Conservation (phyloP, 2,888 invertebrate genomes). For the Spatulosminthurus flaviceps region DNA sequence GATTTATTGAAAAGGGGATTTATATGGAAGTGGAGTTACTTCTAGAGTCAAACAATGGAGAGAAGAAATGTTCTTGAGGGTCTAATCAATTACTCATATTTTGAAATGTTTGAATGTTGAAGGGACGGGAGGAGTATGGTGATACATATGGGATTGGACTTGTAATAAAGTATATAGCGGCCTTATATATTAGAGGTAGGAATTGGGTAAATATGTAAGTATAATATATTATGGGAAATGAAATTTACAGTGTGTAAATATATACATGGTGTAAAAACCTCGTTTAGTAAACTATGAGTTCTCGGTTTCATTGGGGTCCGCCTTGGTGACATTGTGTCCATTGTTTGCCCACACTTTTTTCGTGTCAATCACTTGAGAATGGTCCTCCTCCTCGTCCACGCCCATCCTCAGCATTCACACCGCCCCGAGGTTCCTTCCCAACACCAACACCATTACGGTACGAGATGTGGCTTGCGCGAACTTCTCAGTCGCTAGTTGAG, state of each 20-base stretch:
- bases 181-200: too few species aligned
- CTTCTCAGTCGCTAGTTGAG: conserved; percentile 62
- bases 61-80: conserved; percentile 28
- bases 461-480: conserved; percentile 63
- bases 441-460: conserved; percentile 48
- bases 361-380: conserved; percentile 62
- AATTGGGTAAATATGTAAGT: neutral
- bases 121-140: conserved; percentile 3
- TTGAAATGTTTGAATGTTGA: conserved; percentile 54
- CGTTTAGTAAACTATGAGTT: conserved; percentile 29
- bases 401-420: conserved; percentile 33
- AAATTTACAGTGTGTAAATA: too few species aligned
- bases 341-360: conserved; percentile 60
- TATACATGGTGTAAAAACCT: conserved; percentile 22
- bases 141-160: conserved; percentile 44
- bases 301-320: conserved; percentile 60
- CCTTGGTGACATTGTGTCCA: conserved; percentile 63
- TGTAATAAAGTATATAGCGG: conserved; percentile 42
- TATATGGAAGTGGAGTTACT: neutral
- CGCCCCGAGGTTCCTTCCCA: conserved; percentile 35
- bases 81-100: conserved; percentile 59
- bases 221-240: too few species aligned
- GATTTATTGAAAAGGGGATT: neutral
- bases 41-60: neutral
- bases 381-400: conserved; percentile 58